Conservation (phyloP, 53 echinoderm and acorn worm species). For the Zoroaster sp. region DNA sequence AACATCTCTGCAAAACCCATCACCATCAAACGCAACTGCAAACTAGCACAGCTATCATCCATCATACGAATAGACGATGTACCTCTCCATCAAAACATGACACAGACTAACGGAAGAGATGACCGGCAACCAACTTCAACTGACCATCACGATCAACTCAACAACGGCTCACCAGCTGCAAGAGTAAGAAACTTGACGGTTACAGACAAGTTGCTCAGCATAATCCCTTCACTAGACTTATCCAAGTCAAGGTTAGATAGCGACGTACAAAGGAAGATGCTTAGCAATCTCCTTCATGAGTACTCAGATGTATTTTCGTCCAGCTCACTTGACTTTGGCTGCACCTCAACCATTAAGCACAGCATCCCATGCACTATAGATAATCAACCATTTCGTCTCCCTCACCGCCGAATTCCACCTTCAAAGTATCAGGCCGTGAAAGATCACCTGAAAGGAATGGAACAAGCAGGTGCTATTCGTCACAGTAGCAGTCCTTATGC, state of each 20-base stretch:
- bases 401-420: constrained; percentile 34
- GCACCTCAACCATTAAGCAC: constrained; percentile 8
- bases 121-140: no score
- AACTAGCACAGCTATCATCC: neutral
- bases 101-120: neutral
- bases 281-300: neutral
- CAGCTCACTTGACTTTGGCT: constrained; percentile 4
- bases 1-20: neutral
- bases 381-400: constrained; percentile 25
- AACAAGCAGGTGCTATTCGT: neutral
- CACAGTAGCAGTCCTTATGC: neutral
- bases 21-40: neutral
- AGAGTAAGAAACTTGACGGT: no score
- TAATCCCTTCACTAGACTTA: no score
- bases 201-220: no score
- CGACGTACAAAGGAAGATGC: neutral
- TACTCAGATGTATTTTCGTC: constrained; percentile 18
- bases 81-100: neutral
- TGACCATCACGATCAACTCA: neutral
- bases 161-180: neutral
- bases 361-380: constrained; percentile 14
- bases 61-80: neutral
- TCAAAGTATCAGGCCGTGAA: constrained; percentile 29
- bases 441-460: constrained; percentile 28
- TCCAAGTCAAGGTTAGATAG: neutral